Percentiles rank a stretch among this genome's conserved stretches.
These are phyloP conservation scores for Neosilurus hyrtlii DNA, from an alignment of 2,797 vertebrate species.

Conservation along the genomic window DNA sequence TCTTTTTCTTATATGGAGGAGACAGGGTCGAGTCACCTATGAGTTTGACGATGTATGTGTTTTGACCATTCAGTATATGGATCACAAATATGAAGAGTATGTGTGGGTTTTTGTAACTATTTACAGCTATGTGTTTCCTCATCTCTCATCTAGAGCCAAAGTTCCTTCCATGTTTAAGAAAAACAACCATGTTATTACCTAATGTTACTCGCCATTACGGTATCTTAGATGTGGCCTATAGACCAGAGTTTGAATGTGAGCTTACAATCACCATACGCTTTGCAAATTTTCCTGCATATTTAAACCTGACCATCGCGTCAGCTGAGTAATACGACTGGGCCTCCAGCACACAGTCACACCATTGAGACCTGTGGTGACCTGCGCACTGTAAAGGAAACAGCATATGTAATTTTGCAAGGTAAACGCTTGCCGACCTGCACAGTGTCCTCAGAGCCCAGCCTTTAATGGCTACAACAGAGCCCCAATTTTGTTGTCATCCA, in stretches of 20 bases:
- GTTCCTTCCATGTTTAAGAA: neutral
- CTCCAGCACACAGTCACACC: slow-evolving; percentile 62
- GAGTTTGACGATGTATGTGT: neutral
- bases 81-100: neutral
- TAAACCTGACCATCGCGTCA: slow-evolving; percentile 45
- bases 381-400: slow-evolving; percentile 72
- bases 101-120: neutral
- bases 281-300: slow-evolving; percentile 42
- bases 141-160: neutral
- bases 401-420: slow-evolving; percentile 71
- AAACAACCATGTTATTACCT: neutral
- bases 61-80: slow-evolving; percentile 14
- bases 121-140: slow-evolving; percentile 4
- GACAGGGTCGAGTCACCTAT: slow-evolving; percentile 1
- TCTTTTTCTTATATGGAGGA: slow-evolving; percentile 28
- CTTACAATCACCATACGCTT: slow-evolving; percentile 23
- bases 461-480: slow-evolving; percentile 64
- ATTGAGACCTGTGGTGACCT: slow-evolving; percentile 64
- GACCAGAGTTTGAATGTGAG: slow-evolving; percentile 5
- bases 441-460: slow-evolving; percentile 62
- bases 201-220: neutral
- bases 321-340: slow-evolving; percentile 40
- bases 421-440: slow-evolving; percentile 69
- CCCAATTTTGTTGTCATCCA: slow-evolving; percentile 79
- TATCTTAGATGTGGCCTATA: slow-evolving; percentile 4